Percentiles rank a stretch among this genome's conserved stretches.
Conservation (phyloP, 2,113 vertebrate genomes). For the Cyprinus carpio region DNA sequence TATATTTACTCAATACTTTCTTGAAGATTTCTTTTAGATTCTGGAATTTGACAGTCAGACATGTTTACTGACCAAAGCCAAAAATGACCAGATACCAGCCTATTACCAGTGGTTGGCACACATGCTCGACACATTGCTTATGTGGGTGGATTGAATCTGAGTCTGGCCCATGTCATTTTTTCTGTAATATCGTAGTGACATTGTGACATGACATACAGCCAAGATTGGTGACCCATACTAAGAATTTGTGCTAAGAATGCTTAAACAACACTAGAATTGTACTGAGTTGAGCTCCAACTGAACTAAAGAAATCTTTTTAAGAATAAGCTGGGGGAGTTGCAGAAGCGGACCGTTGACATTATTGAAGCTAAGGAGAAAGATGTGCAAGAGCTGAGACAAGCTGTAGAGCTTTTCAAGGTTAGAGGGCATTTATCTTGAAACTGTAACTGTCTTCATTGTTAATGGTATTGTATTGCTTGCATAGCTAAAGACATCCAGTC, state of each 20-base stretch:
- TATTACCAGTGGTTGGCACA: background rate
- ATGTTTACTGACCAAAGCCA: background rate
- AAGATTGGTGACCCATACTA: too few species aligned
- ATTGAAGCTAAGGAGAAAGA: slow-evolving; percentile 40
- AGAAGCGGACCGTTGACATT: background rate
- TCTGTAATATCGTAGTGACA: background rate
- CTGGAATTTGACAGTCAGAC: background rate
- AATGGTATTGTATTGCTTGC: too few species aligned
- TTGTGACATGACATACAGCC: too few species aligned
- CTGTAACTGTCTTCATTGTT: too few species aligned
- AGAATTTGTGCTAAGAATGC: background rate
- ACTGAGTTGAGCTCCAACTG: background rate
- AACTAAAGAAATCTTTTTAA: slow-evolving; percentile 8
- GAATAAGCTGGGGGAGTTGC: slow-evolving; percentile 42
- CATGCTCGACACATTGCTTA: background rate
- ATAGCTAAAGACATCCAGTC: background rate
- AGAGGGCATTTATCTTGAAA: background rate
- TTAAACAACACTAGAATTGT: background rate
- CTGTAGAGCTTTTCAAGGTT: slow-evolving; percentile 41
- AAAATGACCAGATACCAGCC: background rate
- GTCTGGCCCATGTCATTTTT: too few species aligned
- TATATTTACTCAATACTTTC: too few species aligned
- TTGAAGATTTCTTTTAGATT: background rate
- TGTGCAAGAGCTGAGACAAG: slow-evolving; percentile 28
- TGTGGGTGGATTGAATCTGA: too few species aligned